Evolutionary conservation across 2,888 invertebrate genomes (phyloP).

Genomic region (Nipponacmea schrenckii): DNA sequence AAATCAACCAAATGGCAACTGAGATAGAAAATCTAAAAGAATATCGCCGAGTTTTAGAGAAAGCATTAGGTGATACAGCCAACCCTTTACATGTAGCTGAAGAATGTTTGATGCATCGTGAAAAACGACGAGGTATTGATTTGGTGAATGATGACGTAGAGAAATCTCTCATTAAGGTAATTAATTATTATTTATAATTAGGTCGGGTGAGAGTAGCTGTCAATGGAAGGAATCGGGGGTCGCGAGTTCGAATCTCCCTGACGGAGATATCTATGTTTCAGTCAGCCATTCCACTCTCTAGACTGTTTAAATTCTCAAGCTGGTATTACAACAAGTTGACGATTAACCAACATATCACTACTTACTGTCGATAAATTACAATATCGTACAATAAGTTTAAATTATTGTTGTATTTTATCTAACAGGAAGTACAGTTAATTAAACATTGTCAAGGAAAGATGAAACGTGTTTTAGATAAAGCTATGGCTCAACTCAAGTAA

Average conservation of each 20-base stretch:
- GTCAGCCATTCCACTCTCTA: too few relatives aligned
- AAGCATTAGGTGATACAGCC: conserved; percentile 81
- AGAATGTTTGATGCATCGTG: conserved; percentile 91
- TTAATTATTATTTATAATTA: conserved; percentile 8
- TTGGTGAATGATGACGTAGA: conserved; percentile 90
- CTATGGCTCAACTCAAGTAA: conserved; percentile 69
- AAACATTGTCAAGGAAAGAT: conserved; percentile 82
- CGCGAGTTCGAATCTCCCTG: too few relatives aligned
- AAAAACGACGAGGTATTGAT: conserved; percentile 87
- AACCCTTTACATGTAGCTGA: conserved; percentile 90
- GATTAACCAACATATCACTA: too few relatives aligned
- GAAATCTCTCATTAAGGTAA: conserved; percentile 77
- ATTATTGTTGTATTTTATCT: too few relatives aligned
- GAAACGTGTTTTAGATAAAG: conserved; percentile 76
- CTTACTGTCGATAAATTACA: too few relatives aligned
- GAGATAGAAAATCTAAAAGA: conserved; percentile 72
- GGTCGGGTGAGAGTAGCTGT: too few relatives aligned
- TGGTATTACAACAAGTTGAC: too few relatives aligned
- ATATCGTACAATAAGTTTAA: too few relatives aligned
- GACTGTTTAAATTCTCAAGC: too few relatives aligned
- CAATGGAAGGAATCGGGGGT: too few relatives aligned
- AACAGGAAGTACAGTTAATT: conserved; percentile 81
- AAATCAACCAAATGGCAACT: conserved; percentile 83
- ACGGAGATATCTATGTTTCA: too few relatives aligned
- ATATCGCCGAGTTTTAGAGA: conserved; percentile 72